Percentiles rank a stretch among this genome's conserved stretches.
These are phyloP conservation scores for Etia nguti DNA, from an alignment of 2,113 vertebrate species.

Conservation along the genomic window DNA sequence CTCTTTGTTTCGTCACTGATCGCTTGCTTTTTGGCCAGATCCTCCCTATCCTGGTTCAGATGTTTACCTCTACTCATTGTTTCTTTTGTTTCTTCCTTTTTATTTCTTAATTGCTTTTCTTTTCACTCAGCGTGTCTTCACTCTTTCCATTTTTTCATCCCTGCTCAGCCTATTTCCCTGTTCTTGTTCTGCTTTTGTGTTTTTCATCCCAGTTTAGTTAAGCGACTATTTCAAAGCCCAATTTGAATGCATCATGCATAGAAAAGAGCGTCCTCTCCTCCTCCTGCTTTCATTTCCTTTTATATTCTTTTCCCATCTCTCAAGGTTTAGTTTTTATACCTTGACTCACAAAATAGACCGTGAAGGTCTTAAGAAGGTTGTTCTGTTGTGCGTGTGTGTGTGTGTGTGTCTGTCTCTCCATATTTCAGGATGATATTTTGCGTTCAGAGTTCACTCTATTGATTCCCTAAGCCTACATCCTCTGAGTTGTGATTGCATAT, in stretches of 20 bases:
- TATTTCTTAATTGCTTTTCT: background rate
- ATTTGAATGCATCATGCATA: background rate
- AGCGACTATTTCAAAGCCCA: background rate
- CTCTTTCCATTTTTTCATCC: background rate
- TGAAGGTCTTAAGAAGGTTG: slow-evolving; percentile 17
- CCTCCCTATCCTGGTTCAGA: background rate
- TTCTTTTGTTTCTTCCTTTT: background rate
- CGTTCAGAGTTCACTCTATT: background rate
- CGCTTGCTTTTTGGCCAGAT: background rate
- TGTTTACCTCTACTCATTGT: background rate
- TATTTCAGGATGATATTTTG: background rate
- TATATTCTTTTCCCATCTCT: background rate
- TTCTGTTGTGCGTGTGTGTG: background rate
- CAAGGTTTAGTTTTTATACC: background rate
- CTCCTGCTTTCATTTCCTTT: background rate
- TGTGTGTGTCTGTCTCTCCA: background rate
- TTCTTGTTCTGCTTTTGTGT: slow-evolving; percentile 12
- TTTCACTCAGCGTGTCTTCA: background rate
- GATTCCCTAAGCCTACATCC: background rate
- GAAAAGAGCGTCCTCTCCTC: background rate
- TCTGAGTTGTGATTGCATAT: background rate
- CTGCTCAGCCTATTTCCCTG: background rate
- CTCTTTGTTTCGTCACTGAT: background rate
- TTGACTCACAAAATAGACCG: background rate
- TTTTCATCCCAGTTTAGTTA: slow-evolving; percentile 14